These are phyloP conservation scores for Ophion ellenae DNA, from an alignment of 2,888 invertebrate genomes.

Conservation along the genomic window DNA sequence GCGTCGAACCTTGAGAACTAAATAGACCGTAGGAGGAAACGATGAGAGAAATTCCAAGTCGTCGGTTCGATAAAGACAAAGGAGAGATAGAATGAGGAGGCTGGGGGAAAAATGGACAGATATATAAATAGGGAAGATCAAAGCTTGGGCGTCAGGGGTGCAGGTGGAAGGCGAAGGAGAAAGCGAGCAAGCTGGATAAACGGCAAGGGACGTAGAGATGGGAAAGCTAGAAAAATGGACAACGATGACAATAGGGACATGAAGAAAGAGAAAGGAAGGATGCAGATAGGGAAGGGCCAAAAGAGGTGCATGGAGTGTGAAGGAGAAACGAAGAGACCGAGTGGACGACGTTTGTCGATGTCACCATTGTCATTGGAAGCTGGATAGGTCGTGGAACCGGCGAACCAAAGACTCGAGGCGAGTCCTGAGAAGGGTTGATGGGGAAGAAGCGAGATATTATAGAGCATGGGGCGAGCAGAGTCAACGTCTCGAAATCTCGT, in stretches of 20 bases:
- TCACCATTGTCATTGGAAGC: constrained; percentile 46
- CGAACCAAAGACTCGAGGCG: constrained; percentile 12
- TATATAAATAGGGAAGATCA: not conserved
- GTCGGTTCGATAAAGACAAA: constrained; percentile 24
- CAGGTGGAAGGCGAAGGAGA: not conserved
- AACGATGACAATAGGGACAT: not conserved
- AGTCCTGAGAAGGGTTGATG: constrained; percentile 18
- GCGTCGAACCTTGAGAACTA: constrained; percentile 54
- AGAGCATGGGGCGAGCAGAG: constrained; percentile 21
- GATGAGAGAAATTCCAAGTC: constrained; percentile 64
- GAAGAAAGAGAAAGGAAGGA: not conserved
- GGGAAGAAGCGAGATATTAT: constrained; percentile 30
- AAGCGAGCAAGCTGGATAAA: constrained; percentile 3
- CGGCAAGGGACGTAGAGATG: constrained; percentile 2
- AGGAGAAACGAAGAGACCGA: not conserved
- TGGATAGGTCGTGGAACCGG: constrained; percentile 53
- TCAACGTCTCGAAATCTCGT: constrained; percentile 50
- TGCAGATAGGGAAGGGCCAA: not conserved
- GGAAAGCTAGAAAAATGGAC: constrained; percentile 4
- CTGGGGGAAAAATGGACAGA: not conserved
- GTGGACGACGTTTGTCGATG: constrained; percentile 36
- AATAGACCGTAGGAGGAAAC: constrained; percentile 60
- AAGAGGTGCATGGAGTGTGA: not conserved
- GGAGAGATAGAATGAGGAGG: constrained; percentile 14
- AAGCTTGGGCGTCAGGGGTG: too few relatives aligned